These are phyloP conservation scores for Antennarius maculatus DNA, from an alignment of 2,797 vertebrate genomes.

Conservation along the genomic window DNA sequence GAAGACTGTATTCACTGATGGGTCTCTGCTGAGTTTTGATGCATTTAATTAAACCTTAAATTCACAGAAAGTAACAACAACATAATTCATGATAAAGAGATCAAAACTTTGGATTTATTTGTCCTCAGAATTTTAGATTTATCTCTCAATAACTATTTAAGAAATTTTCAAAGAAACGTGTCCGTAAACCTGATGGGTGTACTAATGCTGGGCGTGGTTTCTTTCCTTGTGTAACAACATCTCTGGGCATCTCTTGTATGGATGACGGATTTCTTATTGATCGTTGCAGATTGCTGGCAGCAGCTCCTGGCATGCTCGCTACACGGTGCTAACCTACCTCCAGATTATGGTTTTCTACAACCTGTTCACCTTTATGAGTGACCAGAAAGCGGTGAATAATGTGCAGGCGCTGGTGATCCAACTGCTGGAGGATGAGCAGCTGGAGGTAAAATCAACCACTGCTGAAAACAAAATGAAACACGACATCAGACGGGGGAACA, in stretches of 20 bases:
- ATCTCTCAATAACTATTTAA: too few relatives aligned
- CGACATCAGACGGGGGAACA: conserved; percentile 10
- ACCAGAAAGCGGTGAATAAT: conserved; percentile 85
- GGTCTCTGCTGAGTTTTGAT: background rate
- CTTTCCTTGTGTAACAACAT: conserved; percentile 13
- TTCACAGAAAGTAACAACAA: too few relatives aligned
- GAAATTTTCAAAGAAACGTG: background rate
- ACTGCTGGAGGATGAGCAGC: conserved; percentile 94
- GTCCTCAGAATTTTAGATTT: background rate
- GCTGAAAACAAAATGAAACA: background rate
- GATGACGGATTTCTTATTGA: conserved; percentile 29
- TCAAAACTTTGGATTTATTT: background rate
- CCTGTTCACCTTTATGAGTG: conserved; percentile 95
- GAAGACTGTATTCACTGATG: background rate
- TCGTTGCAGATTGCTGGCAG: conserved; percentile 90
- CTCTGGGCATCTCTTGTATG: conserved; percentile 14
- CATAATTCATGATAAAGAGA: background rate
- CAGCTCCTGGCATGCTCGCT: conserved; percentile 97
- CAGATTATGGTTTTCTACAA: conserved; percentile 99
- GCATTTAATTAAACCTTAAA: background rate
- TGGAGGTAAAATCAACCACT: conserved; percentile 84
- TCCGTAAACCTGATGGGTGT: background rate
- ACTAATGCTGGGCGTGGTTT: background rate
- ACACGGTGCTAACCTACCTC: conserved; percentile 95
- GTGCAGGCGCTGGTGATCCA: conserved; percentile 88